Evolutionary conservation across 2,113 vertebrate species (phyloP).

Genomic region (Burhinus bistriatus): DNA sequence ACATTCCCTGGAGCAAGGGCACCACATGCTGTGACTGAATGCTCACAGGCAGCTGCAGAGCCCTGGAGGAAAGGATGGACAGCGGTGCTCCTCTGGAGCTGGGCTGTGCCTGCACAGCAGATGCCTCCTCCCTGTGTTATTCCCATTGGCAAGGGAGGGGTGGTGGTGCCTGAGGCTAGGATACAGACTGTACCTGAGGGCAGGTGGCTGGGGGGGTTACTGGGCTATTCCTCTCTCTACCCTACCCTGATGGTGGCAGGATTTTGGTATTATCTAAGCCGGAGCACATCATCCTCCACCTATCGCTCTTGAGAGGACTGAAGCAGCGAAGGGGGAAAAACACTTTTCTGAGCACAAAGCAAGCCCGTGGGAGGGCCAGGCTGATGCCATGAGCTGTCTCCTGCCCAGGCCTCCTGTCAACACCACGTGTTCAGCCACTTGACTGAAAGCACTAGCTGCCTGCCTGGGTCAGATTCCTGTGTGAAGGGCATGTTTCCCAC

Average conservation of each 20-base stretch:
- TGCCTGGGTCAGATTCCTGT: background rate
- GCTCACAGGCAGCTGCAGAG: too few relatives aligned
- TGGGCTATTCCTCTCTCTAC: background rate
- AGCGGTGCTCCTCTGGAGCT: background rate
- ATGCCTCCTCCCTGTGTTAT: background rate
- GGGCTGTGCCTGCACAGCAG: background rate
- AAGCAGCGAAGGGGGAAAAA: background rate
- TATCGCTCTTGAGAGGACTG: background rate
- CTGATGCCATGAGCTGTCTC: background rate
- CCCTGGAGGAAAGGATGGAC: background rate
- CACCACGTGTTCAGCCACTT: accelerated
- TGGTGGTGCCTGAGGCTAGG: background rate
- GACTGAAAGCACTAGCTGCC: background rate
- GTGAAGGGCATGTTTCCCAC: accelerated
- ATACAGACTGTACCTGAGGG: background rate
- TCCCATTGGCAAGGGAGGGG: accelerated
- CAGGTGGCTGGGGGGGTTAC: background rate
- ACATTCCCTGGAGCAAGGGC: background rate
- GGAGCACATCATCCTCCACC: background rate
- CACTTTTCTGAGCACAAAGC: background rate
- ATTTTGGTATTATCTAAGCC: background rate
- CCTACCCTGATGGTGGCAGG: too few relatives aligned
- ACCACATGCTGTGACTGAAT: accelerated
- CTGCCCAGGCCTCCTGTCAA: background rate
- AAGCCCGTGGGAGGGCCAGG: background rate